Evolutionary conservation across 2,113 vertebrate genomes (phyloP).

Genomic region (Salvator merianae): DNA sequence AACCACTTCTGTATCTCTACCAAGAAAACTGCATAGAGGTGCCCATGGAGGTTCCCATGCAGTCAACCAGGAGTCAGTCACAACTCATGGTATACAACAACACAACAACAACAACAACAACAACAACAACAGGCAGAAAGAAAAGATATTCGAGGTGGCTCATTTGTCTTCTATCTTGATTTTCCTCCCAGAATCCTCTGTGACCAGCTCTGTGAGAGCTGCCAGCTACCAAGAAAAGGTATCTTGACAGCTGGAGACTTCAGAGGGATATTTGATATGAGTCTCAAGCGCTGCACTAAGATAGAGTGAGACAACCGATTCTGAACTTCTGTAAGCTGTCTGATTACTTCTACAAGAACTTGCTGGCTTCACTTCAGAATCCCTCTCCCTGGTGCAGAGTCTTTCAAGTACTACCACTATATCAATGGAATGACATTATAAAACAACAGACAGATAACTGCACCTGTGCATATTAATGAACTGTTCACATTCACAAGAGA

Average conservation of each 20-base stretch:
- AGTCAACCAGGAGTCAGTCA: too few species aligned
- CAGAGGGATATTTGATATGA: slow-evolving; percentile 22
- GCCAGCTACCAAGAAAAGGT: slow-evolving; percentile 8
- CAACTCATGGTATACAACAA: too few species aligned
- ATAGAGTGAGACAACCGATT: slow-evolving; percentile 35
- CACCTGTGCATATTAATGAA: slow-evolving; percentile 59
- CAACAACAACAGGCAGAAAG: too few species aligned
- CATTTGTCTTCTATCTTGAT: not conserved
- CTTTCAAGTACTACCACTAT: slow-evolving; percentile 44
- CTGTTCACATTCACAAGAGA: slow-evolving; percentile 22
- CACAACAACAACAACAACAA: too few species aligned
- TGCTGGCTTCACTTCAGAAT: slow-evolving; percentile 55
- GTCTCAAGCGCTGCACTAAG: slow-evolving; percentile 15
- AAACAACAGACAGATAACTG: slow-evolving; percentile 50
- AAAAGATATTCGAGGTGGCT: not conserved
- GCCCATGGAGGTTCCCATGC: too few species aligned
- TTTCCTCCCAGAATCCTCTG: not conserved
- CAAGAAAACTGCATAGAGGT: too few species aligned
- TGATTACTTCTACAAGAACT: slow-evolving; percentile 50
- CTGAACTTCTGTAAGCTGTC: slow-evolving; percentile 35
- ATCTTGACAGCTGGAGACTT: not conserved
- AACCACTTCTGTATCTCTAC: too few species aligned
- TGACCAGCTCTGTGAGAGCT: not conserved
- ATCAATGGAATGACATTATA: slow-evolving; percentile 58
- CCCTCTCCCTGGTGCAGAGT: slow-evolving; percentile 42